Evolutionary conservation across 2,797 vertebrate genomes (phyloP), one percentile per base, ranked within the genome.

Genomic region (Acipenser ruthenus): DNA sequence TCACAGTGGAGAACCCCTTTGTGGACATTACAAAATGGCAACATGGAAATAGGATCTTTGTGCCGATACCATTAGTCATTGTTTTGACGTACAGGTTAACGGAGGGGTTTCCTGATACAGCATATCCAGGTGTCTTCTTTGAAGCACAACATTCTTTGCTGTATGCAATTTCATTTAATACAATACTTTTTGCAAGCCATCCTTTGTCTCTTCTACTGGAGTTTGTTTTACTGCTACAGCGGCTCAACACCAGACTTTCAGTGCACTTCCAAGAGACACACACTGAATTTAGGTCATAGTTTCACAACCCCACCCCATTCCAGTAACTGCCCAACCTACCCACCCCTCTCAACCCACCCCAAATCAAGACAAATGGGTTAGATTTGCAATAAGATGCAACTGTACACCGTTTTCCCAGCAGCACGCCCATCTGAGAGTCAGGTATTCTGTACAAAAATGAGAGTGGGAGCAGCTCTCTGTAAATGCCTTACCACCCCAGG

Each of bases 401-500:
- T 71, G 66, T 68, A 78, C 70, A 72, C 68, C 73, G 37, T 68
- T 69, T 72, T 13, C 65, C 68, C 63, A 3, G 49, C 63, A 68
- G 64, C 63, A 63, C 64, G 68, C 62, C 74, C 62, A 53, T 53
- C 73, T 74, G 72, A 63, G 58, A 78, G 78, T 62, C 71, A 72
- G 62, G 60, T 74, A 65, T 53, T 66, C 65, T 60, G 66, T 72
- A 74, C 56, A 67, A 67, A 68, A 72, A 13, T 6, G 60, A 69
- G 71, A 82, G 82, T 79, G 82, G 78, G 78, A 85, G 81, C 77
- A 81, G 77, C 80, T 75, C 71, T 66, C 62, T 67, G 53, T 50
- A 70, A 75, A 78, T 56, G 74, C 81, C 79, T 73, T 67, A 8
- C 70, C 52, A 65, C 73, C 74, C 70, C 66, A 62, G 59, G 65